phyloP scores from a whole-genome alignment of 2,888 invertebrate genomes.

The Dioctria rufipes region DNA sequence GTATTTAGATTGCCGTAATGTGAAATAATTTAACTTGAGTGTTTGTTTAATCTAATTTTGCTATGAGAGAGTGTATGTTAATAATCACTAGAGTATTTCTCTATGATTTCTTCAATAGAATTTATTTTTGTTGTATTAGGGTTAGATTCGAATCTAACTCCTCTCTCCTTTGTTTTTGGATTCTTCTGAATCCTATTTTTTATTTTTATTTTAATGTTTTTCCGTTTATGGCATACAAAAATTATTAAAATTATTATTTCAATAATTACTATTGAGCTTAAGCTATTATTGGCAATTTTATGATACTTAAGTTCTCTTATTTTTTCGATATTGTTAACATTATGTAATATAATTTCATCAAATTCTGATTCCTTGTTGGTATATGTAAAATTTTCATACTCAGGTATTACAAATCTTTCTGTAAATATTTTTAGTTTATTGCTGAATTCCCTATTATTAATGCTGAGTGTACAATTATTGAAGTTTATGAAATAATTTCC shows the following conservation, averaged over 20 bases:
- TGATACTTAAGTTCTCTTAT: slow-evolving; percentile 15
- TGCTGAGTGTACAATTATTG: slow-evolving; percentile 20
- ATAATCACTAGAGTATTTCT: no score
- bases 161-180: no score
- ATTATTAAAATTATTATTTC: background rate
- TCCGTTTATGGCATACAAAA: background rate
- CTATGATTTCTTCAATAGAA: no score
- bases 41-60: no score
- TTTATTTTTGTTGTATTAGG: no score
- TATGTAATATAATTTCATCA: slow-evolving; percentile 13
- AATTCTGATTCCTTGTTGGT: slow-evolving; percentile 4
- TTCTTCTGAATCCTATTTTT: no score
- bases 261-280: no score
- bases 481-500: slow-evolving; percentile 39
- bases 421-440: slow-evolving; percentile 33
- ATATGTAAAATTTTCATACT: slow-evolving; percentile 12
- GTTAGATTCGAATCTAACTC: no score
- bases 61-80: no score
- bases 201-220: slow-evolving; percentile 3
- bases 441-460: slow-evolving; percentile 25
- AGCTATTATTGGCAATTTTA: background rate
- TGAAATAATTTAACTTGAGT: no score
- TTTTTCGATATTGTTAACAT: slow-evolving; percentile 11
- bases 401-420: slow-evolving; percentile 12
- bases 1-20: no score